A percentile compares a stretch with the other conserved stretches of the same genome.
phyloP scores from a whole-genome alignment of 2,888 invertebrate species.

The Phyllotreta striolata region DNA sequence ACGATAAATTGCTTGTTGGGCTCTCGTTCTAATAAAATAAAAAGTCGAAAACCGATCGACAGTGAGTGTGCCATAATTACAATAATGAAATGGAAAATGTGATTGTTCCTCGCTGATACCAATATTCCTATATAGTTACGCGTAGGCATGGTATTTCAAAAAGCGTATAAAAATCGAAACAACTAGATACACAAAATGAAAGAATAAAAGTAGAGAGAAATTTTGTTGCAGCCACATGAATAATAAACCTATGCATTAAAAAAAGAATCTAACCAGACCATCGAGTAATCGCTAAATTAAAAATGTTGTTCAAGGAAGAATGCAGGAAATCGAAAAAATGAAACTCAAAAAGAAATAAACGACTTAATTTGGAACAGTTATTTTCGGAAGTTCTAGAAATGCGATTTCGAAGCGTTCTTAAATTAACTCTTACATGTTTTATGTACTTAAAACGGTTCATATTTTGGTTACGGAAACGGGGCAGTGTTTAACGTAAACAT shows the following conservation, averaged over 20 bases:
- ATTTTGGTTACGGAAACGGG: too few species aligned
- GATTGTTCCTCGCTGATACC: not conserved
- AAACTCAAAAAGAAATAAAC: conserved; percentile 15
- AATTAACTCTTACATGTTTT: conserved; percentile 22
- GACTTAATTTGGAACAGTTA: conserved; percentile 18
- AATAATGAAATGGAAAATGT: conserved; percentile 4
- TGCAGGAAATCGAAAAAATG: conserved; percentile 11
- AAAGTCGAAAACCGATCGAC: conserved; percentile 2
- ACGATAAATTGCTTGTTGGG: conserved; percentile 21
- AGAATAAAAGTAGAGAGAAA: too few species aligned
- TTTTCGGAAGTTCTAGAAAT: conserved; percentile 19
- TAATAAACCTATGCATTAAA: too few species aligned
- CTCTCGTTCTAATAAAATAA: conserved; percentile 13
- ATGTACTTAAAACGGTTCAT: not conserved
- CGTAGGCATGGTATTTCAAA: too few species aligned
- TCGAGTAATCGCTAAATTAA: too few species aligned
- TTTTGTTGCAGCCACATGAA: too few species aligned
- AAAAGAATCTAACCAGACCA: too few species aligned
- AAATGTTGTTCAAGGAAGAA: too few species aligned
- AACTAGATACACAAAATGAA: too few species aligned
- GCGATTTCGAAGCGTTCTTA: conserved; percentile 23
- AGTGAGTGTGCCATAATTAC: conserved; percentile 7
- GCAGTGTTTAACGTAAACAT: too few species aligned
- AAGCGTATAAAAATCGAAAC: too few species aligned
- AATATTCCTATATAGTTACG: too few species aligned